phyloP scores from a whole-genome alignment of 2,113 vertebrate species.

The Origma solitaria region DNA sequence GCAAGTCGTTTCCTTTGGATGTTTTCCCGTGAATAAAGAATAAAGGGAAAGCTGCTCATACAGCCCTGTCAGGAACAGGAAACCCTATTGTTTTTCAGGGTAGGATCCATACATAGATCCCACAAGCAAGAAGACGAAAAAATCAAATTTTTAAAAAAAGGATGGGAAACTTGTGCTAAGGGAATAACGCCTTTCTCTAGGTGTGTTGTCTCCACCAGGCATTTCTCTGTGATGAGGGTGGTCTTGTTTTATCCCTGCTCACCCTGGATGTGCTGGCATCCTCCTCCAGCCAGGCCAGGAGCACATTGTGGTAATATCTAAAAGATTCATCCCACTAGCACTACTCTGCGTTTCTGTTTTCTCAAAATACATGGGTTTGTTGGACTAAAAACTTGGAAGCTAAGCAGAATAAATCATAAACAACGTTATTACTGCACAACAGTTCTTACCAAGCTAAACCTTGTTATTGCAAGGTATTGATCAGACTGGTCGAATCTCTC shows the following conservation, averaged over 20 bases:
- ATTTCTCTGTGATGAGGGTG: not conserved
- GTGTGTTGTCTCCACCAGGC: not conserved
- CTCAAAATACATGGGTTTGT: not conserved
- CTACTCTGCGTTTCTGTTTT: not conserved
- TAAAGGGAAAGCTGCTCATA: not conserved
- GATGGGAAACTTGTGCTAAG: not conserved
- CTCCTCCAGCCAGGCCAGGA: not conserved
- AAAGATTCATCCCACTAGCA: not conserved
- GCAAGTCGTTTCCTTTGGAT: not conserved
- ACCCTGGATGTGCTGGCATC: not conserved
- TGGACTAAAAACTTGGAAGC: not conserved
- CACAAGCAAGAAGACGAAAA: not conserved
- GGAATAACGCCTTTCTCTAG: not conserved
- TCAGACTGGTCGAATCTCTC: not conserved
- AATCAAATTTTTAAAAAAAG: fast-evolving
- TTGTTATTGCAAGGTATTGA: slow-evolving; percentile 43
- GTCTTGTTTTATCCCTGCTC: not conserved
- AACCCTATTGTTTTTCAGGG: not conserved
- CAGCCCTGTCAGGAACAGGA: not conserved
- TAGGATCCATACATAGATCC: not conserved
- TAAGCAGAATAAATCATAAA: not conserved
- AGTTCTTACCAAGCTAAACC: not conserved
- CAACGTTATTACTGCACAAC: not conserved
- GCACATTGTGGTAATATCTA: not conserved
- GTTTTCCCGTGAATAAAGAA: not conserved